These are phyloP conservation scores for Omphaloscelis lunosa DNA, from an alignment of 2,888 invertebrate genomes.

Conservation along the genomic window DNA sequence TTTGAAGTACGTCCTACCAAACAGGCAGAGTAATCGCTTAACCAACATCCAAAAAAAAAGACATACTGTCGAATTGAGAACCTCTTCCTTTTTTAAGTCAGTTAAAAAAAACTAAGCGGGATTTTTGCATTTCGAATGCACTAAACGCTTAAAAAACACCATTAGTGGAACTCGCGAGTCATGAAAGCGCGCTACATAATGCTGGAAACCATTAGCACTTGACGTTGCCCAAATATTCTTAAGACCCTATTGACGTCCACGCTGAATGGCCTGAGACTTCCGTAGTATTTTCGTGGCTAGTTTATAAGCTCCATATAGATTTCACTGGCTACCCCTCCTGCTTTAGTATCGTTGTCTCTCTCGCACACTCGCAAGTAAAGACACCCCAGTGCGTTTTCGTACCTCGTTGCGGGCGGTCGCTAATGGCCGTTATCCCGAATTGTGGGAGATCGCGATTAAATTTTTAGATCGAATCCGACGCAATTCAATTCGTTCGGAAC, in stretches of 20 bases:
- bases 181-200: conserved; percentile 51
- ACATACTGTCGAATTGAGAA: no score
- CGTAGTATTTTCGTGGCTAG: conserved; percentile 74
- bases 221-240: conserved; percentile 61
- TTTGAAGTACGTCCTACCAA: no score
- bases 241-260: conserved; percentile 69
- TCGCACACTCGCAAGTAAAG: conserved; percentile 72
- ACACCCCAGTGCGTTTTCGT: conserved; percentile 82
- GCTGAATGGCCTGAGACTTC: conserved; percentile 70
- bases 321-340: conserved; percentile 75
- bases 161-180: conserved; percentile 50
- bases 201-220: conserved; percentile 62
- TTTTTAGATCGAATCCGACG: conserved; percentile 53
- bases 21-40: no score
- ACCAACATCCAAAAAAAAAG: no score
- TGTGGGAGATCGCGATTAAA: conserved; percentile 69
- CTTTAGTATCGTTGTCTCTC: conserved; percentile 73
- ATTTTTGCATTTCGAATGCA: conserved; percentile 21
- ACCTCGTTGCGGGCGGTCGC: conserved; percentile 71
- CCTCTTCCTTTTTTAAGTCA: no score
- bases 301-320: conserved; percentile 81
- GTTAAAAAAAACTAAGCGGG: not conserved
- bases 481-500: conserved; percentile 47
- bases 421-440: conserved; percentile 47
- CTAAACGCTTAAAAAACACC: conserved; percentile 26